Conservation (phyloP, 2,888 invertebrate genomes). For the Erpobdella octoculata region DNA sequence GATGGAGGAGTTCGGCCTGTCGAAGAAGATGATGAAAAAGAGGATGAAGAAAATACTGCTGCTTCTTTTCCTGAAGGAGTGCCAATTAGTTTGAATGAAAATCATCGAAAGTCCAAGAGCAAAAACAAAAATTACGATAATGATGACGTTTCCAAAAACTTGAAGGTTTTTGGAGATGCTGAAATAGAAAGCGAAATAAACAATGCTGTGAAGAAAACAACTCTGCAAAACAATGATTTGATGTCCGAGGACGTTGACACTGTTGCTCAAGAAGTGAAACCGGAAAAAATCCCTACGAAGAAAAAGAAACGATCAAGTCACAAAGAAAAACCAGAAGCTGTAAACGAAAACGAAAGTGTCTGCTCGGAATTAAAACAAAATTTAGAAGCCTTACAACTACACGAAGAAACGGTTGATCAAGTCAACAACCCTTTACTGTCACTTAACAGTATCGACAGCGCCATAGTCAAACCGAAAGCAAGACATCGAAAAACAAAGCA, state of each 20-base stretch:
- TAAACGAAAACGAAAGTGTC: not conserved
- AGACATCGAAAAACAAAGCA: not conserved
- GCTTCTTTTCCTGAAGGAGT: conserved; percentile 1
- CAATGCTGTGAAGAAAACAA: not conserved
- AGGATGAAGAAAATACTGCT: not conserved
- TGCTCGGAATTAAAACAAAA: not conserved
- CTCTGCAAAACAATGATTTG: not conserved
- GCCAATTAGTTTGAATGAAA: not conserved
- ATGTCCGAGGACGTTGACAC: not conserved
- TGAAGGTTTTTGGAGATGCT: too few species aligned
- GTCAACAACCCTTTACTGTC: not conserved
- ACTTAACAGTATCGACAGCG: not conserved
- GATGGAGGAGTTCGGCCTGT: too few species aligned
- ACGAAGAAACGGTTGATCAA: not conserved
- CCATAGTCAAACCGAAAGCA: conserved; percentile 12
- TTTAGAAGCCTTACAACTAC: not conserved
- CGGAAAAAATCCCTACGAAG: too few species aligned
- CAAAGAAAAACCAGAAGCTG: not conserved
- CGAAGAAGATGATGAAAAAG: not conserved
- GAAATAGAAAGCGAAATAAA: not conserved
- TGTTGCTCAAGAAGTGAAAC: not conserved
- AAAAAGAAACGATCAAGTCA: not conserved
- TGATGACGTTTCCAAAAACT: not conserved
- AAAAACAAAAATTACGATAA: too few species aligned
- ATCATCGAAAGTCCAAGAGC: not conserved